Percentiles rank a stretch among this genome's conserved stretches.
Conservation (phyloP, 2,113 vertebrate species). For the Lipophrys pholis region DNA sequence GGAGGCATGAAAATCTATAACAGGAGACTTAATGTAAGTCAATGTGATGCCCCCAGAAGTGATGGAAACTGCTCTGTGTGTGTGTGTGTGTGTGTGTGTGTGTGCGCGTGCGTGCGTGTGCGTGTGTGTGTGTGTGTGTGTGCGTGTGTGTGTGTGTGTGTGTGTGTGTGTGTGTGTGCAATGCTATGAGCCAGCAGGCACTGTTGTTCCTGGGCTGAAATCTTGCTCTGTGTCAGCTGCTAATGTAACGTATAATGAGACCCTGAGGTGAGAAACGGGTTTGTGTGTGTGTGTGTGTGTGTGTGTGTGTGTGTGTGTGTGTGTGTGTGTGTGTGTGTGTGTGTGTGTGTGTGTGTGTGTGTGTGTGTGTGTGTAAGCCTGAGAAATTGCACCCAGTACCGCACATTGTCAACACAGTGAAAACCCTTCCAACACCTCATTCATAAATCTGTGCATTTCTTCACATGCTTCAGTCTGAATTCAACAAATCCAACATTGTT, state of each 20-base stretch:
- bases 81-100: not conserved
- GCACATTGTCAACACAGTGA: no score
- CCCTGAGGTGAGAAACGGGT: constrained; percentile 46
- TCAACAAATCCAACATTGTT: no score
- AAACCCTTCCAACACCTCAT: no score
- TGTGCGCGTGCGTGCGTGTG: not conserved
- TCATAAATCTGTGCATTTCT: no score
- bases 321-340: no score
- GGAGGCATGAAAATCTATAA: no score
- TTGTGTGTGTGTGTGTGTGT: not conserved
- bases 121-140: not conserved
- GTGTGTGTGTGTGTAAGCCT: no score
- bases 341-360: no score
- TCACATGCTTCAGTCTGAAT: no score
- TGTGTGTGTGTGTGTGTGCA: not conserved
- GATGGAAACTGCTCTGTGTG: not conserved
- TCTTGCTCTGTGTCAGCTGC: constrained; percentile 45
- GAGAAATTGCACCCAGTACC: no score
- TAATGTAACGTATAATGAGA: constrained; percentile 56
- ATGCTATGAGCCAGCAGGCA: constrained; percentile 14
- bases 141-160: not conserved
- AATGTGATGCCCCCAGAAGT: not conserved
- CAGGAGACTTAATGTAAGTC: no score
- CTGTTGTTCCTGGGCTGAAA: constrained; percentile 27
- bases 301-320: no score